A percentile compares a stretch with the other conserved stretches of the same genome.
Conservation (phyloP, 2,888 invertebrate genomes). For the Hoplodrina ambigua region DNA sequence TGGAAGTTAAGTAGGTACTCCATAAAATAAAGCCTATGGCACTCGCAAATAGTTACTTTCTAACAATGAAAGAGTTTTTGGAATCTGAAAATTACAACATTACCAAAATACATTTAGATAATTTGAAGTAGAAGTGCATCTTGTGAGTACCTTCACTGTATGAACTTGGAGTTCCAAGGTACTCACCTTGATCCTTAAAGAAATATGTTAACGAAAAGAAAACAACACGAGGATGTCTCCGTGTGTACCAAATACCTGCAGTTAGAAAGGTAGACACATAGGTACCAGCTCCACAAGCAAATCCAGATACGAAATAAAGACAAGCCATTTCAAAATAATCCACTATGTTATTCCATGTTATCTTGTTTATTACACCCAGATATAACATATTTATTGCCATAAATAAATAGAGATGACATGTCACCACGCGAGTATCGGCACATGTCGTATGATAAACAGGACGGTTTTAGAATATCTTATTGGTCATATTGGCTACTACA, state of each 20-base stretch:
- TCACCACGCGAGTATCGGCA: constrained; percentile 25
- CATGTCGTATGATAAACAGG: constrained; percentile 34
- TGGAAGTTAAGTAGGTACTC: too few species aligned
- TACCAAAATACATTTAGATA: too few species aligned
- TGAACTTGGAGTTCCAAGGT: too few species aligned
- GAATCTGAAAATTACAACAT: too few species aligned
- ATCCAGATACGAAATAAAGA: neutral
- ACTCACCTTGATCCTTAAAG: too few species aligned
- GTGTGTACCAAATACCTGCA: too few species aligned
- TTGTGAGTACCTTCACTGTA: too few species aligned
- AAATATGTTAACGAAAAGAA: too few species aligned
- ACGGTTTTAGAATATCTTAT: constrained; percentile 58
- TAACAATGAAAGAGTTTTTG: too few species aligned
- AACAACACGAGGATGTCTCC: too few species aligned
- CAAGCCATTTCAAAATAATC: neutral
- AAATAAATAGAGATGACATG: constrained; percentile 42
- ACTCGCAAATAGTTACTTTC: too few species aligned
- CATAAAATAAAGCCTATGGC: too few species aligned
- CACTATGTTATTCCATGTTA: constrained; percentile 5
- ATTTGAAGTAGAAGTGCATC: neutral
- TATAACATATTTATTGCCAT: constrained; percentile 53
- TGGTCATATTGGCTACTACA: constrained; percentile 29
- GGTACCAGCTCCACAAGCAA: neutral
- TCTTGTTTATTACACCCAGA: constrained; percentile 34
- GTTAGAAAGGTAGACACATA: neutral